Evolutionary conservation across 2,888 invertebrate genomes (phyloP), one percentile per base, ranked within the genome.

Genomic region (Eristalis pertinax): DNA sequence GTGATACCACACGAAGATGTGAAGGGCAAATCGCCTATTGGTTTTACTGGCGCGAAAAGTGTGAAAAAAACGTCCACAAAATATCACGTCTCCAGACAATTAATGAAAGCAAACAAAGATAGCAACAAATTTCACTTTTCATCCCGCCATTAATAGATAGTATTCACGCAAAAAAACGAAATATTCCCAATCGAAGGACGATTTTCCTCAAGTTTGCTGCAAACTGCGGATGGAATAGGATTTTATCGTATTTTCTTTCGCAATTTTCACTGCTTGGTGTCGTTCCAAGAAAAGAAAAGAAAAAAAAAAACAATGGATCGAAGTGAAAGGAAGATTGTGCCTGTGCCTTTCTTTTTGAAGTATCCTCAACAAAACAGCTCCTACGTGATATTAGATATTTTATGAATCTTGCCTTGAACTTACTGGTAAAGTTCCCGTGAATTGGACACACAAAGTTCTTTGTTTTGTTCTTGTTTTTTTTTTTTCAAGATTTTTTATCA

Each of bases 321-420:
- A 77, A 81, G 85, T 77, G 82, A 85, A 85, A 77, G 85, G 82
- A 81, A 43, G 43, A 43, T 5, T n/a, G n/a, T n/a, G n/a, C 1
- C 26, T n/a, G 73, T 35, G 15, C 24, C 60, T 26, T 19, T 56
- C 38, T 13, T 13, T 8, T 70, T n/a, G 22, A 24, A 22, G 19
- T 8, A 1, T 15, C 22, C 11, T 43, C 64, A 50, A 24, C 4
- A 65, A 56, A 24, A 43, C n/a, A 8, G 29, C 43, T n/a, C 5
- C 24, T 11, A 19, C 19, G n/a, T n/a, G 7, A 43, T 41, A 10
- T 8, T 4, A 13, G 8, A 19, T 15, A n/a, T 7, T 72, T 60
- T 35, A 35, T 24, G 24, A 24, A 32, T 65, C 29, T 72, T 72
- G 56, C 38, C 29, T 64, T 32, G 29, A 72, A 86, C 86, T 86